Conservation (phyloP, 2,797 vertebrate species). For the Phrynocephalus vlangalii region DNA sequence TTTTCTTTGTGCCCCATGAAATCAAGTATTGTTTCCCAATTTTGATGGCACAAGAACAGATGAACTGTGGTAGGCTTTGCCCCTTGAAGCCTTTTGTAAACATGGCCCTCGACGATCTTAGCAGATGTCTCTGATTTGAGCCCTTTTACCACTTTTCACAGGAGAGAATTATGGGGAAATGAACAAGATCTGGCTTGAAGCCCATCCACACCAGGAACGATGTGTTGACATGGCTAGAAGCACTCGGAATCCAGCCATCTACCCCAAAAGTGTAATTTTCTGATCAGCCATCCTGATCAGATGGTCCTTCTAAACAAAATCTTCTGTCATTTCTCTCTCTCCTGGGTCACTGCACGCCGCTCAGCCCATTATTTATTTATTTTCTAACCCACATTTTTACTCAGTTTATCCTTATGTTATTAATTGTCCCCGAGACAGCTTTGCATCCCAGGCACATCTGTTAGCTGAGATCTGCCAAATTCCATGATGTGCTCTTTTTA, state of each 20-base stretch:
- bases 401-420: conserved; percentile 17
- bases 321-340: conserved; percentile 19
- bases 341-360: neutral
- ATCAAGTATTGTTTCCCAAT: conserved; percentile 66
- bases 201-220: conserved; percentile 8
- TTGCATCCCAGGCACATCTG: conserved; percentile 16
- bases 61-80: conserved; percentile 56
- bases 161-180: conserved; percentile 43
- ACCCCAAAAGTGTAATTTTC: conserved; percentile 50
- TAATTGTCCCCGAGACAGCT: fast-evolving
- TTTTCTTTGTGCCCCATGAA: conserved; percentile 60
- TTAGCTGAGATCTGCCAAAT: neutral
- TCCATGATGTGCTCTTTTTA: neutral
- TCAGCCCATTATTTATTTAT: conserved; percentile 27
- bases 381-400: neutral
- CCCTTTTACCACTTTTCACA: conserved; percentile 51
- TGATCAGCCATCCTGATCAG: neutral
- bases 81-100: conserved; percentile 59
- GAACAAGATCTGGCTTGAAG: conserved; percentile 51
- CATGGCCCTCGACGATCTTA: conserved; percentile 28
- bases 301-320: fast-evolving
- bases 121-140: conserved; percentile 67
- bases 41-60: conserved; percentile 58
- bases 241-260: conserved; percentile 49
- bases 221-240: conserved; percentile 39